A percentile compares a stretch with the other conserved stretches of the same genome.
Evolutionary conservation across 2,888 invertebrate genomes (phyloP).

Genomic region (Thalpophila matura): DNA sequence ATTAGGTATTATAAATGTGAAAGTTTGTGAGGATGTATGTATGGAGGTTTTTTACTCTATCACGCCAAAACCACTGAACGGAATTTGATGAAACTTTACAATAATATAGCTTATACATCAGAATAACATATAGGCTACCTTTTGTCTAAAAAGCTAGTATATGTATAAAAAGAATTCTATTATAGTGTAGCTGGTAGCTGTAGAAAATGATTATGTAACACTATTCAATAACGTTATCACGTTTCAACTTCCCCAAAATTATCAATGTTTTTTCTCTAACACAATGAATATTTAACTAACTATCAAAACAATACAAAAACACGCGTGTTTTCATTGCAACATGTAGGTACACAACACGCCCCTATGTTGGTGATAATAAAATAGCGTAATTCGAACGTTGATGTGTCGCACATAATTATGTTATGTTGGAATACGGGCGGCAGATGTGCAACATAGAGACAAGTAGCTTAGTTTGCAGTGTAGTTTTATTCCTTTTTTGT

Average conservation of each 20-base stretch:
- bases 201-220: background rate
- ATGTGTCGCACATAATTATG: conserved; percentile 64
- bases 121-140: too few species aligned
- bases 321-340: conserved; percentile 21
- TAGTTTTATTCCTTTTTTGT: background rate
- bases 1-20: too few species aligned
- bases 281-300: conserved; percentile 29
- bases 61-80: too few species aligned
- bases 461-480: conserved; percentile 4
- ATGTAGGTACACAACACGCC: conserved; percentile 31
- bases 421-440: conserved; percentile 72
- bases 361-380: conserved; percentile 61
- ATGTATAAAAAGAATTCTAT: too few species aligned
- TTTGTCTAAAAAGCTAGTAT: too few species aligned
- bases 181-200: too few species aligned
- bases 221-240: background rate
- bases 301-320: conserved; percentile 28
- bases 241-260: conserved; percentile 4
- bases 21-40: too few species aligned
- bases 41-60: too few species aligned
- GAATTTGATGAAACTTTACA: too few species aligned
- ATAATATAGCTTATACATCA: too few species aligned
- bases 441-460: conserved; percentile 67
- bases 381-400: conserved; percentile 59
- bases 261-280: background rate